These are phyloP conservation scores for Lophius piscatorius DNA, from an alignment of 2,113 vertebrate species.

Conservation along the genomic window DNA sequence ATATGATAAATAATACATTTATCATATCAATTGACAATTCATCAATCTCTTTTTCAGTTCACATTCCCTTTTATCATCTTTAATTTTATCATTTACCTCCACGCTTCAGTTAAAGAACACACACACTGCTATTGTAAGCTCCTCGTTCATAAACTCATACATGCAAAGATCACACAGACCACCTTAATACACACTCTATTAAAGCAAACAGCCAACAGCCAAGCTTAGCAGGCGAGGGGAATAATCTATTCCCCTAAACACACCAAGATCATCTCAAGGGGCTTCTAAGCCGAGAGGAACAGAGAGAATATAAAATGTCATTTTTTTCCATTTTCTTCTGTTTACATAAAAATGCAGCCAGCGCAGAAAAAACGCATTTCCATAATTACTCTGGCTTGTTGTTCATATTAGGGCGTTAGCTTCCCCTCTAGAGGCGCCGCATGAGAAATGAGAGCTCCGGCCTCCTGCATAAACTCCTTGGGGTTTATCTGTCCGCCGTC, in stretches of 20 bases:
- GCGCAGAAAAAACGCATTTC: conserved; percentile 59
- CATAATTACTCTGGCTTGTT: conserved; percentile 67
- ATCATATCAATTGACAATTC: too few relatives aligned
- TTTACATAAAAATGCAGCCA: conserved; percentile 60
- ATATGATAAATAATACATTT: too few relatives aligned
- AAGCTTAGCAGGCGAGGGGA: conserved; percentile 14
- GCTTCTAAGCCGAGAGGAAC: conserved; percentile 38
- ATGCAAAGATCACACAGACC: conserved; percentile 19
- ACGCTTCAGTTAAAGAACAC: too few relatives aligned
- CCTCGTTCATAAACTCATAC: conserved; percentile 31
- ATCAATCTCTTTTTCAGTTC: too few relatives aligned
- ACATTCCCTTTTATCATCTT: too few relatives aligned
- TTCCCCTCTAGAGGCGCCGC: conserved; percentile 49
- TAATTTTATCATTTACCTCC: too few relatives aligned
- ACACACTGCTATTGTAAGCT: background rate
- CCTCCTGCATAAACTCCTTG: conserved; percentile 62
- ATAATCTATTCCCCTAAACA: conserved; percentile 19
- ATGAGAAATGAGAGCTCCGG: conserved; percentile 61
- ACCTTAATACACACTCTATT: conserved; percentile 9
- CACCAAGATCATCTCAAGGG: conserved; percentile 35
- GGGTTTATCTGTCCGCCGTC: conserved; percentile 43
- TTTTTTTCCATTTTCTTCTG: conserved; percentile 42
- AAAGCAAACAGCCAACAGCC: conserved; percentile 21
- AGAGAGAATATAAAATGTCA: conserved; percentile 51
- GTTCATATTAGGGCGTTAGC: conserved; percentile 55